Conservation (phyloP, 2,797 vertebrate genomes). For the Clamator glandarius region DNA sequence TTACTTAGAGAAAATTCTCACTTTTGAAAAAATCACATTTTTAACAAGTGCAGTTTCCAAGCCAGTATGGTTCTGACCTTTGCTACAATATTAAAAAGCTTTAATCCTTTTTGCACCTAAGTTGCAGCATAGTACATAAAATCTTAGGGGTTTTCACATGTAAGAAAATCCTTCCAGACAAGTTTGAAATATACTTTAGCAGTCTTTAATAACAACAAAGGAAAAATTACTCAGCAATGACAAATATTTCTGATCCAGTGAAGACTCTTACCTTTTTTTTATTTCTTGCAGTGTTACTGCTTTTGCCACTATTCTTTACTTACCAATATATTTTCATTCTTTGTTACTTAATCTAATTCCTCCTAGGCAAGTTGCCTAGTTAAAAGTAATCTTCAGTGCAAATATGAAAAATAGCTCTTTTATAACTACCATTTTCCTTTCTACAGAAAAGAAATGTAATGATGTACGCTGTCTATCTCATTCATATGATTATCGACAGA, state of each 20-base stretch:
- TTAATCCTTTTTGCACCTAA: background rate
- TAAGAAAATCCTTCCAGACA: background rate
- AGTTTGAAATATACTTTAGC: background rate
- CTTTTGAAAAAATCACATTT: background rate
- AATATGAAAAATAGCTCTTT: background rate
- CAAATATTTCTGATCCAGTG: background rate
- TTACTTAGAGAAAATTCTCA: background rate
- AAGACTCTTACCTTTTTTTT: background rate
- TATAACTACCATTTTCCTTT: background rate
- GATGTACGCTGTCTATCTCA: background rate
- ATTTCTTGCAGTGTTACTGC: background rate
- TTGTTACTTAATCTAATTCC: background rate
- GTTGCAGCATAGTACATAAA: background rate
- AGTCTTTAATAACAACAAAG: background rate
- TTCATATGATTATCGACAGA: background rate
- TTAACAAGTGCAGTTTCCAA: background rate
- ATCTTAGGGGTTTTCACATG: background rate
- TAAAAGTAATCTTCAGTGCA: constrained; percentile 6
- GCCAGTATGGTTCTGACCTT: background rate
- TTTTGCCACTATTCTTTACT: background rate
- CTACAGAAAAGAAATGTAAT: background rate
- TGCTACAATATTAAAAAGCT: background rate
- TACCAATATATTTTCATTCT: background rate
- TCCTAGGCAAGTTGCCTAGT: background rate
- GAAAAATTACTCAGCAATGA: background rate